These are phyloP conservation scores for Etheostoma cragini DNA, from an alignment of 2,113 vertebrate species.

Conservation along the genomic window DNA sequence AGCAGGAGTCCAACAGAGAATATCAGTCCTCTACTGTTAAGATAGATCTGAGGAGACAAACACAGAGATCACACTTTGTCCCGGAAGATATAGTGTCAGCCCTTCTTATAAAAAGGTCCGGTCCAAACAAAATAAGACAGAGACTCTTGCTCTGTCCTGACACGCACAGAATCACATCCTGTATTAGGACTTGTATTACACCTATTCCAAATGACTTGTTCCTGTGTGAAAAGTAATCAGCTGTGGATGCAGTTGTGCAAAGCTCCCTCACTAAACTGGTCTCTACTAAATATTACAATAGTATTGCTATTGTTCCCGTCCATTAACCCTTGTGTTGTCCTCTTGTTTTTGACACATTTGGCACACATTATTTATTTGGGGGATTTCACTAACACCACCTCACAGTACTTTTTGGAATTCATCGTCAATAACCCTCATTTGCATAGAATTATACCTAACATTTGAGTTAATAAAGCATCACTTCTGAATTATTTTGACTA, in stretches of 20 bases:
- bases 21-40: slow-evolving; percentile 96
- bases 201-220: background rate
- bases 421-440: too few relatives aligned
- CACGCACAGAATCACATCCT: background rate
- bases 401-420: too few relatives aligned
- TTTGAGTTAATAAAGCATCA: too few relatives aligned
- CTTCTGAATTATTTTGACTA: too few relatives aligned
- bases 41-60: slow-evolving; percentile 86
- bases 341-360: too few relatives aligned
- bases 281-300: background rate
- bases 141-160: background rate
- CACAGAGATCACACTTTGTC: background rate
- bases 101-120: background rate
- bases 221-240: background rate
- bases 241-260: background rate
- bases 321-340: too few relatives aligned
- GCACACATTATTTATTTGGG: too few relatives aligned
- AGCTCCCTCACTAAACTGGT: background rate
- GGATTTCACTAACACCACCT: too few relatives aligned
- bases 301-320: background rate
- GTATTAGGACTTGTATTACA: slow-evolving; percentile 3
- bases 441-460: too few relatives aligned
- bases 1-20: slow-evolving; percentile 93
- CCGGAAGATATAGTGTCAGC: background rate
- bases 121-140: background rate